A percentile compares a stretch with the other conserved stretches of the same genome.
These are phyloP conservation scores for Notarius lentiginosus DNA, from an alignment of 2,113 vertebrate species.

Conservation along the genomic window DNA sequence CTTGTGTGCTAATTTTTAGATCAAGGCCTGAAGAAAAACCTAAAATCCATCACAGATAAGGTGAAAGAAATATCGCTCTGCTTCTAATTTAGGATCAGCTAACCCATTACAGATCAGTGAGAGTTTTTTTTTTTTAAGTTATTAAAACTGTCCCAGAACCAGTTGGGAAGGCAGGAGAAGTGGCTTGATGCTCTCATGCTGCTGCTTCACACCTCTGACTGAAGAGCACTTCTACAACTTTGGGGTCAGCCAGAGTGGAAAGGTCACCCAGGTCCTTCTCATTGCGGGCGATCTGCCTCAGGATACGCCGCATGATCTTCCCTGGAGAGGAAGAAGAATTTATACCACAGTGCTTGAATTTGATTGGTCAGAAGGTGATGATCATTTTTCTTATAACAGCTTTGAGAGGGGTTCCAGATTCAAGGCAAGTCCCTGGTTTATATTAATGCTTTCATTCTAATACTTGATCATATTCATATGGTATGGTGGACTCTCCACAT, in stretches of 20 bases:
- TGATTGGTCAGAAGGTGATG: background rate
- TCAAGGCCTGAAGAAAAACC: background rate
- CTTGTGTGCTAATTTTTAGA: background rate
- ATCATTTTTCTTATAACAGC: background rate
- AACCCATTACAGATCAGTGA: background rate
- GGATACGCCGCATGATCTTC: conserved; percentile 79
- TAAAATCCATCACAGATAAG: background rate
- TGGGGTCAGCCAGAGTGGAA: conserved; percentile 77
- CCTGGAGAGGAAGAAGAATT: conserved; percentile 54
- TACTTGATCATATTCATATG: background rate
- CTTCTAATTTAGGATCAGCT: conserved; percentile 11
- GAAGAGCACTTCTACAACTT: conserved; percentile 76
- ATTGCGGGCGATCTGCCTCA: conserved; percentile 76
- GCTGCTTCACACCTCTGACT: conserved; percentile 74
- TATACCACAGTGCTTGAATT: background rate
- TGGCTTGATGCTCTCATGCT: conserved; percentile 56
- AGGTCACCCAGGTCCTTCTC: conserved; percentile 79
- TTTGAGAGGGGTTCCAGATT: background rate
- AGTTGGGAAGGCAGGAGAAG: background rate
- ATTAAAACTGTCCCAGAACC: background rate
- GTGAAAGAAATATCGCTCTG: background rate
- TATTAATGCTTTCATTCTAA: background rate
- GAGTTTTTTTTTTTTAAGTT: background rate
- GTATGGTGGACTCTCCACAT: background rate
- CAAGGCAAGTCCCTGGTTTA: background rate